Percentiles rank a stretch among this genome's conserved stretches.
These are phyloP conservation scores for Sphaerophoria rueppellii DNA, from an alignment of 2,888 invertebrate species.

Conservation along the genomic window DNA sequence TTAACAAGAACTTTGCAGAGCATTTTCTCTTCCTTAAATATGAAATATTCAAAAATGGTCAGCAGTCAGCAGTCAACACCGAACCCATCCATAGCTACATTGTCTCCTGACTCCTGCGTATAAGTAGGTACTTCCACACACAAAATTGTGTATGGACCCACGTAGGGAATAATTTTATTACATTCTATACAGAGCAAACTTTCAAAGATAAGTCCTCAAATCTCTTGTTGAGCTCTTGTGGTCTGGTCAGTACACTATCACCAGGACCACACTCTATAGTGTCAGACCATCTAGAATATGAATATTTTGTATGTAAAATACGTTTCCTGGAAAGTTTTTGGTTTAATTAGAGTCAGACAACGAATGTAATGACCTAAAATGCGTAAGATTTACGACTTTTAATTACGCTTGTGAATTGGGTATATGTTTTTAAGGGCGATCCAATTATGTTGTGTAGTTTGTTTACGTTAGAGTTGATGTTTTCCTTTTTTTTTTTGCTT, in stretches of 20 bases:
- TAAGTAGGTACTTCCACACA: background rate
- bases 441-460: constrained; percentile 61
- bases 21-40: constrained; percentile 40
- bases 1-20: constrained; percentile 49
- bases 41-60: constrained; percentile 52
- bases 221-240: constrained; percentile 38
- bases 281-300: constrained; percentile 5
- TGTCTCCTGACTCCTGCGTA: background rate
- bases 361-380: constrained; percentile 60
- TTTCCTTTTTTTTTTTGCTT: too few relatives aligned
- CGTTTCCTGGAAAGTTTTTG: constrained; percentile 52
- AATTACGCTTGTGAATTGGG: constrained; percentile 56
- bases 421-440: constrained; percentile 36
- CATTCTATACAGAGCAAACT: constrained; percentile 11
- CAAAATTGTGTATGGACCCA: background rate
- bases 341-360: constrained; percentile 61
- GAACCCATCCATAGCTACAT: background rate
- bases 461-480: constrained; percentile 34
- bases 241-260: constrained; percentile 1
- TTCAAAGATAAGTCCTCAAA: constrained; percentile 33
- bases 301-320: constrained; percentile 10
- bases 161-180: constrained; percentile 24
- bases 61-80: background rate
- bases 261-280: background rate
- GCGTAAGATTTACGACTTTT: constrained; percentile 72